phyloP scores from a whole-genome alignment of 2,797 vertebrate species.

The Mycteria americana region DNA sequence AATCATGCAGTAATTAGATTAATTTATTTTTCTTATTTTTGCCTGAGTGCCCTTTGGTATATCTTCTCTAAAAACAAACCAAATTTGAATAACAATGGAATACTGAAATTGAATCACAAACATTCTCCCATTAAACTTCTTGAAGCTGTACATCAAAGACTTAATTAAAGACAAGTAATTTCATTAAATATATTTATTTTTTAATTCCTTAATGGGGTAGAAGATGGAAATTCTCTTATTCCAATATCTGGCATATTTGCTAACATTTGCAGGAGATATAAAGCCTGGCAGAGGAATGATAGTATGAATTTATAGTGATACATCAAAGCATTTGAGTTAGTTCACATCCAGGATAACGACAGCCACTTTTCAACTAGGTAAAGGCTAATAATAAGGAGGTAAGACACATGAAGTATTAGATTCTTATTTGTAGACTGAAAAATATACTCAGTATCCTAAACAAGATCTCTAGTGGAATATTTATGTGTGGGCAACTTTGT shows the following conservation, averaged over 20 bases:
- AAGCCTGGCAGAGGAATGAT: neutral
- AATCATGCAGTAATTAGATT: neutral
- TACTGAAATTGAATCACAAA: neutral
- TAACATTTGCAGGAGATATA: neutral
- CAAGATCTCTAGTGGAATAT: neutral
- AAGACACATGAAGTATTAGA: neutral
- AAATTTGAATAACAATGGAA: neutral
- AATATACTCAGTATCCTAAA: neutral
- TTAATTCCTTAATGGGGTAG: neutral
- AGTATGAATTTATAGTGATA: neutral
- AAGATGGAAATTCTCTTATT: neutral
- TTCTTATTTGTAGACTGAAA: neutral
- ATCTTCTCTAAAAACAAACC: neutral
- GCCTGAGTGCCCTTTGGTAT: neutral
- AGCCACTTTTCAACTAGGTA: neutral
- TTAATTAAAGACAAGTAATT: neutral
- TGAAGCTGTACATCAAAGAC: neutral
- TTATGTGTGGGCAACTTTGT: neutral
- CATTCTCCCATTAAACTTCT: neutral
- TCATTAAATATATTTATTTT: neutral
- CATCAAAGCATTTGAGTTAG: neutral
- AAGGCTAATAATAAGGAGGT: neutral
- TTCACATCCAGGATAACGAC: neutral
- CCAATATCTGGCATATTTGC: neutral
- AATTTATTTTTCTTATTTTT: neutral